These are phyloP conservation scores for Phalera bucephala DNA, from an alignment of 2,888 invertebrate genomes.

Conservation along the genomic window DNA sequence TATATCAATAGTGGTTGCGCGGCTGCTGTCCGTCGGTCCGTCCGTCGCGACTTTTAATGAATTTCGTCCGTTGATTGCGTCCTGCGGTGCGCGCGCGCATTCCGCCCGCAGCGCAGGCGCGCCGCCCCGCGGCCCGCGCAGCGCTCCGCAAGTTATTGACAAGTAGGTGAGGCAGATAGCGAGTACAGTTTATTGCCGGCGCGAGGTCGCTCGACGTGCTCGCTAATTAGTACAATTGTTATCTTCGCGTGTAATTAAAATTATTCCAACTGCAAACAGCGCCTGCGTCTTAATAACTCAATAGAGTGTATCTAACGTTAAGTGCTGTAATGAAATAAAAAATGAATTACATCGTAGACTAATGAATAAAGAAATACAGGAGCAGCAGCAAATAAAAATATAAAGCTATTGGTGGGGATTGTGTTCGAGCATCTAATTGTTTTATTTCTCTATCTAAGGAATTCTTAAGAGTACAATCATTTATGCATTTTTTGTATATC, in stretches of 20 bases:
- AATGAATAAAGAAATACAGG: too few species aligned
- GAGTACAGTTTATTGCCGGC: slow-evolving; percentile 19
- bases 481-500: too few species aligned
- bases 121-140: slow-evolving; percentile 4
- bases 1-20: slow-evolving; percentile 55
- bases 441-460: too few species aligned
- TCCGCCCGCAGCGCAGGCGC: not conserved
- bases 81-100: slow-evolving; percentile 14
- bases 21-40: slow-evolving; percentile 44
- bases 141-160: slow-evolving; percentile 31
- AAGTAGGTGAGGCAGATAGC: slow-evolving; percentile 29
- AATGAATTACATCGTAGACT: too few species aligned
- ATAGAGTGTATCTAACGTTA: not conserved
- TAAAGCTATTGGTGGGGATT: too few species aligned
- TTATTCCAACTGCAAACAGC: slow-evolving; percentile 1
- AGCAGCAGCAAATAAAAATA: too few species aligned
- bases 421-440: too few species aligned
- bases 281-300: not conserved
- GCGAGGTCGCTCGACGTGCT: slow-evolving; percentile 6
- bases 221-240: slow-evolving; percentile 29
- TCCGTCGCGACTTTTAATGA: slow-evolving; percentile 45
- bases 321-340: too few species aligned
- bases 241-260: slow-evolving; percentile 13
- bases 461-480: too few species aligned
- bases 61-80: slow-evolving; percentile 31